Conservation (phyloP, 2,113 vertebrate species). For the Tamias sibiricus region DNA sequence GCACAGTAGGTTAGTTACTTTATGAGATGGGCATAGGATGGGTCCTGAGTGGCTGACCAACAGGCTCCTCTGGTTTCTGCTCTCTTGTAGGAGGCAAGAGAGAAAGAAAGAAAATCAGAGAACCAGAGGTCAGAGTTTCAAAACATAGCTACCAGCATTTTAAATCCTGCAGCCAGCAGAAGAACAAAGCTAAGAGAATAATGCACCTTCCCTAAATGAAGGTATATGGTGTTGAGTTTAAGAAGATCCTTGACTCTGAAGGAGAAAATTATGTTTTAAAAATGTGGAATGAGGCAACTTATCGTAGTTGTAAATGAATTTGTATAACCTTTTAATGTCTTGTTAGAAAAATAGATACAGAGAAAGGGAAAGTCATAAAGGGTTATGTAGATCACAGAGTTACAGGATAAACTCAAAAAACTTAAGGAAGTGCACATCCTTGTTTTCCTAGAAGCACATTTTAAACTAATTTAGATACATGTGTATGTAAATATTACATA, state of each 20-base stretch:
- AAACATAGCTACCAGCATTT: neutral
- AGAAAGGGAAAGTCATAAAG: neutral
- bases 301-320: neutral
- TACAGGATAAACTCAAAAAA: neutral
- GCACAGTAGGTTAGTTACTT: neutral
- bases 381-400: fast-evolving
- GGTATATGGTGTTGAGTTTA: neutral
- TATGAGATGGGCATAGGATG: neutral
- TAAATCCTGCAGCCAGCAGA: neutral
- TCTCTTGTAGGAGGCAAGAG: neutral
- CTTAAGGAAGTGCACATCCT: neutral
- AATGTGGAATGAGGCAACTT: neutral
- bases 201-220: neutral
- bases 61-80: neutral
- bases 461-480: neutral
- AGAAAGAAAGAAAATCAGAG: neutral
- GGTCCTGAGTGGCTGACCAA: neutral
- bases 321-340: neutral
- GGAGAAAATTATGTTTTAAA: neutral
- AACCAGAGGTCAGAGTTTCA: conserved; percentile 51
- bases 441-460: neutral
- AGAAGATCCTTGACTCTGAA: conserved; percentile 31
- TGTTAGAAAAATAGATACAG: neutral
- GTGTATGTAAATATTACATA: neutral
- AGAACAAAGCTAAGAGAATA: conserved; percentile 50